A percentile compares a stretch with the other conserved stretches of the same genome.
These are phyloP conservation scores for Hirudinaria manillensis DNA, from an alignment of 2,888 invertebrate genomes.

Conservation along the genomic window DNA sequence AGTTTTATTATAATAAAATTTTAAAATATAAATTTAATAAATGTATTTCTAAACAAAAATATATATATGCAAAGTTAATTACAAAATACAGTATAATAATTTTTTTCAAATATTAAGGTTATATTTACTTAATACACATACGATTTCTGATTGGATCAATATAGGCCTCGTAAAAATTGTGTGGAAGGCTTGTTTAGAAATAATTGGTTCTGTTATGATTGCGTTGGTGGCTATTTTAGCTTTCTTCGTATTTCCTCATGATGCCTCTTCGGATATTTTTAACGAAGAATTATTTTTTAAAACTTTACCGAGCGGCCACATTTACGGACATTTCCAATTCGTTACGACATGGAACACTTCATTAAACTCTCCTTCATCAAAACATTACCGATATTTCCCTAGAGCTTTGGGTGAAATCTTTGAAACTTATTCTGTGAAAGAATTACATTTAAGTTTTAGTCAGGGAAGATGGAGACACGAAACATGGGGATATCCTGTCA, in stretches of 20 bases:
- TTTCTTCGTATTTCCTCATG: neutral
- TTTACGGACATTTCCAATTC: conserved; percentile 86
- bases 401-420: conserved; percentile 81
- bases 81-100: no score
- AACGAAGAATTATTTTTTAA: conserved; percentile 82
- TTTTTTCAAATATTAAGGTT: no score
- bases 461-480: conserved; percentile 89
- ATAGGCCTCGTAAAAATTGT: no score
- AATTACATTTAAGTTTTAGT: conserved; percentile 82
- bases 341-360: conserved; percentile 70
- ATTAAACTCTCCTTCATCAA: conserved; percentile 46
- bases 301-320: conserved; percentile 73
- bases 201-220: no score
- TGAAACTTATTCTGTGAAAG: conserved; percentile 74
- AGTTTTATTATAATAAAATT: no score
- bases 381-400: conserved; percentile 78
- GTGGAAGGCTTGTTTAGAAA: no score
- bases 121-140: no score
- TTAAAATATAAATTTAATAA: no score
- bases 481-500: conserved; percentile 86
- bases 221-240: no score
- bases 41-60: no score
- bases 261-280: conserved; percentile 63
- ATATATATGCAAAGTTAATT: no score
- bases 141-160: no score